Evolutionary conservation across 2,113 vertebrate species (phyloP).

Genomic region (Trogon melanurus): DNA sequence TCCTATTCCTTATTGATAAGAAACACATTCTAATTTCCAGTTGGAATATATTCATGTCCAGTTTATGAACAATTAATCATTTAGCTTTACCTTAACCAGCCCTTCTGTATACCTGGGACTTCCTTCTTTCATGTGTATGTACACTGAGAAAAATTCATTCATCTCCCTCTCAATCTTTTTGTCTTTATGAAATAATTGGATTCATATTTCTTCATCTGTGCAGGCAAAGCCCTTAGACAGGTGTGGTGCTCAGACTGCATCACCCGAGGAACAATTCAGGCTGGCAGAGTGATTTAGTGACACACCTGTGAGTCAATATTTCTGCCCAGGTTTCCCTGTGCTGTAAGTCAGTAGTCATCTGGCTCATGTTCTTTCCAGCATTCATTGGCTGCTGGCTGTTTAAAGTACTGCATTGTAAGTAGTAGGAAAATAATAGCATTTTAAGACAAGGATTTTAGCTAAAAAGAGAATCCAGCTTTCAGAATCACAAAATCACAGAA

Average conservation of each 20-base stretch:
- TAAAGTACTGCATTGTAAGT: not conserved
- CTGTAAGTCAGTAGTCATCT: slow-evolving; percentile 6
- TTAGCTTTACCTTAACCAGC: not conserved
- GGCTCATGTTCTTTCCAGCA: slow-evolving; percentile 7
- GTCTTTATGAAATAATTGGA: slow-evolving; percentile 18
- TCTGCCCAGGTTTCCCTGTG: slow-evolving; percentile 29
- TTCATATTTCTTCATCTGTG: slow-evolving; percentile 26
- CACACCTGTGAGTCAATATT: slow-evolving; percentile 61
- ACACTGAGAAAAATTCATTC: not conserved
- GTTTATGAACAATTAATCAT: not conserved
- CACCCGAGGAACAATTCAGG: slow-evolving; percentile 29
- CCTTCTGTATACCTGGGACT: not conserved
- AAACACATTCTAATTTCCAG: not conserved
- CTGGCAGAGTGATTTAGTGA: slow-evolving; percentile 58
- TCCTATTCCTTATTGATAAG: not conserved
- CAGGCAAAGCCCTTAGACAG: slow-evolving; percentile 46
- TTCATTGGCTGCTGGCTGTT: slow-evolving; percentile 29
- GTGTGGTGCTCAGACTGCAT: slow-evolving; percentile 59
- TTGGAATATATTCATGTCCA: not conserved
- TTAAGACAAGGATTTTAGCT: slow-evolving; percentile 29
- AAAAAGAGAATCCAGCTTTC: not conserved
- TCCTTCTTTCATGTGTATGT: not conserved
- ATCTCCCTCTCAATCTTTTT: slow-evolving; percentile 17
- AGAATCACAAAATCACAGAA: too few relatives aligned
- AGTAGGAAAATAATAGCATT: not conserved